These are phyloP conservation scores for Pegoplata infirma DNA, from an alignment of 2,888 invertebrate species.

Conservation along the genomic window DNA sequence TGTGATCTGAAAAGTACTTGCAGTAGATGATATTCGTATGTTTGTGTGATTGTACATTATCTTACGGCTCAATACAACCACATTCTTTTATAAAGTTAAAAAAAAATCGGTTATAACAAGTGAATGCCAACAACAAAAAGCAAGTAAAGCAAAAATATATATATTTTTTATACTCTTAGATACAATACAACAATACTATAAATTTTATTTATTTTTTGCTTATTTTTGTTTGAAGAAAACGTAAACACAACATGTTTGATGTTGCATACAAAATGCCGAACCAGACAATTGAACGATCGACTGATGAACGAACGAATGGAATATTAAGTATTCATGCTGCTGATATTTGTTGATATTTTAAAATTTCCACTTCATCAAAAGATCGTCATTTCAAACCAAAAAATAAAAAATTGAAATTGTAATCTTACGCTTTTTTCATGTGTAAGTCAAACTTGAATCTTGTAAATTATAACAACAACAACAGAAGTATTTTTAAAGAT, in stretches of 20 bases:
- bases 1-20: too few species aligned
- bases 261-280: conserved; percentile 50
- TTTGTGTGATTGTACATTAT: not conserved
- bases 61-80: conserved; percentile 48
- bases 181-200: conserved; percentile 23
- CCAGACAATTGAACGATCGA: not conserved
- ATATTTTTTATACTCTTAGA: too few species aligned
- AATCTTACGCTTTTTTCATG: too few species aligned
- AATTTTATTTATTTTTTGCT: conserved; percentile 58
- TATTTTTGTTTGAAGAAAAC: conserved; percentile 64
- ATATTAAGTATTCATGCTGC: too few species aligned
- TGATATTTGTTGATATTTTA: too few species aligned
- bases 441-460: too few species aligned
- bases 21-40: too few species aligned
- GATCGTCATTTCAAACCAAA: too few species aligned
- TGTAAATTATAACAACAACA: not conserved
- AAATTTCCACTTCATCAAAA: too few species aligned
- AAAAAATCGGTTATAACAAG: conserved; percentile 52
- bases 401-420: too few species aligned
- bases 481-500: not conserved
- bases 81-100: conserved; percentile 44
- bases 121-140: conserved; percentile 49
- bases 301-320: not conserved
- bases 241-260: conserved; percentile 67
- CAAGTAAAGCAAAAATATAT: conserved; percentile 41